Percentiles rank a stretch among this genome's conserved stretches.
Conservation (phyloP, 2,797 vertebrate genomes). For the Champsocephalus gunnari region DNA sequence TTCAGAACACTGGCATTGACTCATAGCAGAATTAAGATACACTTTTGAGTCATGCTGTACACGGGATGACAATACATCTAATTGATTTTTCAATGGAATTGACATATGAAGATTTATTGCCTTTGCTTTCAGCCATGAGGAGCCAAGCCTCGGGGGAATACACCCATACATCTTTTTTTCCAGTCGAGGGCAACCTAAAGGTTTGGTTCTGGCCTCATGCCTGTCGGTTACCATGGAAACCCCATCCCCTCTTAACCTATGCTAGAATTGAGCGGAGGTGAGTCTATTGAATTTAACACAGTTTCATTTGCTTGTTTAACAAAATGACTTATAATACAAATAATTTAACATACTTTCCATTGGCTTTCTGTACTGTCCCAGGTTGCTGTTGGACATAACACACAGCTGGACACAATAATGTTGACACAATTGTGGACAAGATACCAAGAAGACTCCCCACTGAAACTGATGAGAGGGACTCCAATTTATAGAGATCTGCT, state of each 20-base stretch:
- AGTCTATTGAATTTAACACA: background rate
- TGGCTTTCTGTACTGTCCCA: background rate
- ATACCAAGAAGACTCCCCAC: conserved; percentile 23
- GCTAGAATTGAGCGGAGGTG: conserved; percentile 4
- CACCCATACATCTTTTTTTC: conserved; percentile 46
- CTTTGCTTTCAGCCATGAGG: conserved; percentile 38
- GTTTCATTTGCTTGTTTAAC: background rate
- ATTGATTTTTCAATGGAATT: conserved; percentile 51
- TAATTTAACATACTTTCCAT: background rate
- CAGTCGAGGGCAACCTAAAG: conserved; percentile 17
- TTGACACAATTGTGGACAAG: conserved; percentile 12
- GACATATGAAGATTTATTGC: conserved; percentile 54
- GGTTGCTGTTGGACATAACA: conserved; percentile 9
- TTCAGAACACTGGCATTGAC: conserved; percentile 15
- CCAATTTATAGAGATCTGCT: background rate
- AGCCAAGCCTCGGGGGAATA: conserved; percentile 14
- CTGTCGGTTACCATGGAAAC: conserved; percentile 51
- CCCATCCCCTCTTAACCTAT: background rate
- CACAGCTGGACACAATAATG: background rate
- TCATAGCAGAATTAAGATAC: conserved; percentile 20
- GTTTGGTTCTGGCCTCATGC: conserved; percentile 9
- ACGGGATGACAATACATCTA: conserved; percentile 15
- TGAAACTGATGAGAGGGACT: background rate
- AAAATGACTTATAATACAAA: background rate
- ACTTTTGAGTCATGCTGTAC: background rate